Evolutionary conservation across 2,888 invertebrate species (phyloP).

Genomic region (Brachycybe producta): DNA sequence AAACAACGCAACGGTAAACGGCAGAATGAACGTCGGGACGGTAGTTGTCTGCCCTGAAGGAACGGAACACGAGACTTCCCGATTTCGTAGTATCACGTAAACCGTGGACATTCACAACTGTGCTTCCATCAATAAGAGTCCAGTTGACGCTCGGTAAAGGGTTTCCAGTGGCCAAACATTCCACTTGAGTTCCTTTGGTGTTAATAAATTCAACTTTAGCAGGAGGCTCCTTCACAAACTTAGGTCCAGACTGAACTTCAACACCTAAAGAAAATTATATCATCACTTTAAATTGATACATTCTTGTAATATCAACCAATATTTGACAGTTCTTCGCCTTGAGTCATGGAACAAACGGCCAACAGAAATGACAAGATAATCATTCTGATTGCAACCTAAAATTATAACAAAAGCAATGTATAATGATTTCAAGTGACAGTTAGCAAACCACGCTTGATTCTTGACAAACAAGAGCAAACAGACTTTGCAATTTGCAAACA

Average conservation of each 20-base stretch:
- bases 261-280: too few relatives aligned
- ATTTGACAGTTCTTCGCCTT: too few relatives aligned
- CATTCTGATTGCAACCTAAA: too few relatives aligned
- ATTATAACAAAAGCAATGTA: too few relatives aligned
- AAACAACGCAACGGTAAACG: slow-evolving; percentile 6
- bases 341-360: too few relatives aligned
- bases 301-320: too few relatives aligned
- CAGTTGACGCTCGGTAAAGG: slow-evolving; percentile 7
- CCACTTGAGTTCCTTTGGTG: slow-evolving; percentile 2
- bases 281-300: too few relatives aligned
- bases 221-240: slow-evolving; percentile 9
- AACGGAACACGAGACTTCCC: background rate
- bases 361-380: too few relatives aligned
- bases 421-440: too few relatives aligned
- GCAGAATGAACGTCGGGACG: slow-evolving; percentile 11
- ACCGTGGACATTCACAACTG: background rate
- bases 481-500: too few relatives aligned
- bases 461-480: too few relatives aligned
- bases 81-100: background rate
- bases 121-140: slow-evolving; percentile 2
- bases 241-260: background rate
- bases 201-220: slow-evolving; percentile 1
- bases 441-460: too few relatives aligned
- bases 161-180: slow-evolving; percentile 4
- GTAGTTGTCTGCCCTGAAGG: slow-evolving; percentile 10